A percentile compares a stretch with the other conserved stretches of the same genome.
These are phyloP conservation scores for Carlito syrichta DNA, from an alignment of 2,113 vertebrate species.

Conservation along the genomic window DNA sequence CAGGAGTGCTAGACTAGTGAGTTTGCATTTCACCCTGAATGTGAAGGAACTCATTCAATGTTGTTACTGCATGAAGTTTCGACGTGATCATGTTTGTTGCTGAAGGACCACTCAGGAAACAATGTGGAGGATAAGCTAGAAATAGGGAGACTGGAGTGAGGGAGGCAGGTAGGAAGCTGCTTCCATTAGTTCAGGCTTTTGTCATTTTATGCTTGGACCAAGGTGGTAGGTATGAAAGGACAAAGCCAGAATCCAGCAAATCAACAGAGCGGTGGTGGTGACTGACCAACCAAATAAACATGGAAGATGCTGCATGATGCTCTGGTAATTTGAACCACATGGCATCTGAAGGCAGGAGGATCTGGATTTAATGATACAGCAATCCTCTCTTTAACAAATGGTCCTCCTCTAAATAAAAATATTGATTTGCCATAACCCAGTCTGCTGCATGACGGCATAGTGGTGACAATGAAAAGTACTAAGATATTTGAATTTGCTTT, in stretches of 20 bases:
- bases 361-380: accelerated
- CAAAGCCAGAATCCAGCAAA: not conserved
- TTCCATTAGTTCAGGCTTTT: not conserved
- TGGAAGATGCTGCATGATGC: accelerated
- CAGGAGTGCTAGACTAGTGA: accelerated
- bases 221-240: accelerated
- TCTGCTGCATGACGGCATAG: not conserved
- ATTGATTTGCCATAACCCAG: too few relatives aligned
- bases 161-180: not conserved
- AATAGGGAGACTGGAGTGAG: accelerated
- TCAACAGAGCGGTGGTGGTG: accelerated
- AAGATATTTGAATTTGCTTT: not conserved
- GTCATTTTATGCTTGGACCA: accelerated
- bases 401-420: not conserved
- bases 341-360: accelerated
- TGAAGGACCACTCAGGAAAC: too few relatives aligned
- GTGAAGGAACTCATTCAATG: not conserved
- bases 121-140: too few relatives aligned
- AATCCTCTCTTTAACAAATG: accelerated
- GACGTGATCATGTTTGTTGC: not conserved
- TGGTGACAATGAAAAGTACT: not conserved
- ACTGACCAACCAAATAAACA: not conserved
- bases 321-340: accelerated
- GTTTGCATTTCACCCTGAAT: accelerated
- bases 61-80: not conserved